Percentiles rank a stretch among this genome's conserved stretches.
phyloP scores from a whole-genome alignment of 1,140 invertebrate genomes.

The Drosophila pseudoananassae region DNA sequence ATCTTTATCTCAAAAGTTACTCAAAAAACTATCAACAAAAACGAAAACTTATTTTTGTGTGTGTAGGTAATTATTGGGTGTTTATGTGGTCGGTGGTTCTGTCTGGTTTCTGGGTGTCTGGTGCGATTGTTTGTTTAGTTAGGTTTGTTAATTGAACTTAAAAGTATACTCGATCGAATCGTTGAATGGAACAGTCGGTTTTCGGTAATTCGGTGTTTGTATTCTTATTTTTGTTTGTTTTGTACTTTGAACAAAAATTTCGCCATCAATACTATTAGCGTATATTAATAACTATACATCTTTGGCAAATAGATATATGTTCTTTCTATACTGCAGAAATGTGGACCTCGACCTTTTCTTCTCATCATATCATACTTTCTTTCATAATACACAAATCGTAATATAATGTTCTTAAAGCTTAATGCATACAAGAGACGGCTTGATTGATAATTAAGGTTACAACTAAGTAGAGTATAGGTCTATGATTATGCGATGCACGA shows the following conservation, averaged over 20 bases:
- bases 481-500: conserved; percentile 27
- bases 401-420: conserved; percentile 73
- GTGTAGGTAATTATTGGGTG: conserved; percentile 18
- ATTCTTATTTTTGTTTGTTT: conserved; percentile 49
- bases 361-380: conserved; percentile 56
- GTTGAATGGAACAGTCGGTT: conserved; percentile 38
- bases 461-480: conserved; percentile 28
- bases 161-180: conserved; percentile 59
- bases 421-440: conserved; percentile 83
- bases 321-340: conserved; percentile 80
- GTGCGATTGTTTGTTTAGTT: conserved; percentile 25
- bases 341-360: conserved; percentile 84
- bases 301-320: conserved; percentile 80
- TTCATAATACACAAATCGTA: conserved; percentile 76
- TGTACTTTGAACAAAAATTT: conserved; percentile 84
- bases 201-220: conserved; percentile 27
- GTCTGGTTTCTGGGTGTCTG: conserved; percentile 13
- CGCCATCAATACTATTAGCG: conserved; percentile 83
- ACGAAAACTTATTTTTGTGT: conserved; percentile 75
- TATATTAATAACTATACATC: conserved; percentile 81
- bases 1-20: conserved; percentile 57
- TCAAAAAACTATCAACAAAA: conserved; percentile 77
- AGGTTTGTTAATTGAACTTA: conserved; percentile 62
- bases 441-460: conserved; percentile 65
- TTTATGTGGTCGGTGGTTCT: conserved; percentile 20